These are phyloP conservation scores for Dysmachus trigonus DNA, from an alignment of 2,888 invertebrate species.

Conservation along the genomic window DNA sequence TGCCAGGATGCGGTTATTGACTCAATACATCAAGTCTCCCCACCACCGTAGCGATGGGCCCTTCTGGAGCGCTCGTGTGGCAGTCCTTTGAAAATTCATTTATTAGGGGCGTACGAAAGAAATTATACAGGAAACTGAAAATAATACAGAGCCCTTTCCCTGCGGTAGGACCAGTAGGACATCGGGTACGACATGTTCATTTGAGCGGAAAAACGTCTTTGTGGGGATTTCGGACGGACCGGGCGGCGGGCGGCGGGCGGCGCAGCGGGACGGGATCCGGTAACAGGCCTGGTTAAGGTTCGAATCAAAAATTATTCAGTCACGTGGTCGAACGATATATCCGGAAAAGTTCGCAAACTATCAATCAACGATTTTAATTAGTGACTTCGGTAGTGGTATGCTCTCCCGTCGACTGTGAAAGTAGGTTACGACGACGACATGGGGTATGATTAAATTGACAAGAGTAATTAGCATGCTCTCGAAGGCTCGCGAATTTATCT, in stretches of 20 bases:
- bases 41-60: background rate
- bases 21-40: background rate
- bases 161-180: background rate
- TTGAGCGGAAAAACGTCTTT: background rate
- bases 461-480: background rate
- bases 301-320: background rate
- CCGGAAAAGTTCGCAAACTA: background rate
- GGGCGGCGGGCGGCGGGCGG: too few species aligned
- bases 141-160: background rate
- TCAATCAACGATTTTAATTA: background rate
- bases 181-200: background rate
- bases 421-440: background rate
- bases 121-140: background rate
- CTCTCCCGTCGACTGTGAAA: background rate
- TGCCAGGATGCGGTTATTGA: conserved; percentile 21
- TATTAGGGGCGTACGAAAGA: background rate
- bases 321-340: background rate
- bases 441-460: background rate
- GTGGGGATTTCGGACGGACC: background rate
- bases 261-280: too few species aligned
- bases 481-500: background rate
- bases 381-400: background rate
- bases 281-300: background rate
- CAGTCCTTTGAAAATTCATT: conserved; percentile 15
- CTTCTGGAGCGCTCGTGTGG: background rate